Evolutionary conservation across 2,888 invertebrate genomes (phyloP), one percentile per base, ranked within the genome.

Genomic region (Mythimna pallens): DNA sequence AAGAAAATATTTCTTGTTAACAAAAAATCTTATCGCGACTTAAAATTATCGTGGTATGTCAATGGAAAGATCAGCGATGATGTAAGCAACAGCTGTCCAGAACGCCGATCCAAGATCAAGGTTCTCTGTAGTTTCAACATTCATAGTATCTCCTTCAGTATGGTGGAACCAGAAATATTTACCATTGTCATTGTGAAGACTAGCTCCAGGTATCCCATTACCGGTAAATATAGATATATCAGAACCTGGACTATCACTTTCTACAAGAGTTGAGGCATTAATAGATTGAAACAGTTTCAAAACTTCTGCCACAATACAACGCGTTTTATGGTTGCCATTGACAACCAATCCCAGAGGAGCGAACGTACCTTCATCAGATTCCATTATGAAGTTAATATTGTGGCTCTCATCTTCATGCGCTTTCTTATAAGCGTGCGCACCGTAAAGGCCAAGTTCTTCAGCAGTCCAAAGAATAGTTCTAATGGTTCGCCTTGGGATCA

Each of bases 351-450:
- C 98, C 8, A 96, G 88, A 0, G 98, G 98, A 22, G 96, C 97
- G 88, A 98, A 98, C 2, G 98, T 98, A 7, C 98, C 98, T 87
- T 97, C 97, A 90, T 98, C 98, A 0, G 98, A 98, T 93, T 98
- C 98, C 97, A 98, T 97, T 2, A 98, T 97, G 65, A 98, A 97
- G 88, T 97, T 97, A 73, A 98, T 97, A 82, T 98, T 97, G 6
- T 96, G 90, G 54, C 96, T 91, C 82, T 96, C 96, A 65, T 96
- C 89, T 85, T 94, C 93, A 87, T 98, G 98, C 6, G 91, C 90
- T 67, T 97, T 89, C 81, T 97, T 96, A 89, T 98, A 98, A 0
- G 97, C 97, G 36, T 92, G 81, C 0, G 97, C 98, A 47, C 98
- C 98, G 65, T 97, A 86, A 0, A 97, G 93, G 12, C 98, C 98